Conservation (phyloP, 2,113 vertebrate genomes). For the Chloropsis cyanopogon region DNA sequence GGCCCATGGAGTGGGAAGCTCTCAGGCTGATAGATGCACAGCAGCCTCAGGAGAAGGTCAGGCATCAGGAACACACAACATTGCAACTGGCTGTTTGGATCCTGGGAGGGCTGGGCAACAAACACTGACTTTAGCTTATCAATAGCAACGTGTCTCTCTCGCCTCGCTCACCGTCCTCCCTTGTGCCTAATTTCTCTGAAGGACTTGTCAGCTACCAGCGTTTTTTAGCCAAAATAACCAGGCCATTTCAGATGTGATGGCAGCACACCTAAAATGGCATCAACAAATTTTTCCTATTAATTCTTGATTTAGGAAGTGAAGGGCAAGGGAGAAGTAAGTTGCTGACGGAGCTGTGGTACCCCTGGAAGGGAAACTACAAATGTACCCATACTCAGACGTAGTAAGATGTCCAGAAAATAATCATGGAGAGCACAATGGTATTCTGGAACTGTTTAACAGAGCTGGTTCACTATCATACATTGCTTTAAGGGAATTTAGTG, state of each 20-base stretch:
- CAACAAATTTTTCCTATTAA: neutral
- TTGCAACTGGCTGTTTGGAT: neutral
- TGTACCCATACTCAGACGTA: neutral
- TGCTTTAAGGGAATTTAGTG: neutral
- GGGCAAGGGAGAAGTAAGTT: neutral
- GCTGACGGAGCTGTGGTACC: neutral
- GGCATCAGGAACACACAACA: neutral
- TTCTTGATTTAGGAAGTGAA: neutral
- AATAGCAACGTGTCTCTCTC: neutral
- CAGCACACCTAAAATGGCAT: neutral
- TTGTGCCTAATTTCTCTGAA: neutral
- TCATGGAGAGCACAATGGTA: neutral
- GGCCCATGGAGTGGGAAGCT: neutral
- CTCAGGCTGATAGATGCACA: neutral
- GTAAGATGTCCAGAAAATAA: neutral
- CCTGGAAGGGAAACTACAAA: neutral
- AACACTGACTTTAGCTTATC: conserved; percentile 21
- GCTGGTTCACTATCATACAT: neutral
- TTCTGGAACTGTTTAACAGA: neutral
- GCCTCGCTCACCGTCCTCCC: neutral
- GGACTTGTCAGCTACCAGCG: neutral
- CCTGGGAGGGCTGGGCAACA: neutral
- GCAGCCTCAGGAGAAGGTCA: neutral
- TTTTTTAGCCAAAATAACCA: neutral
- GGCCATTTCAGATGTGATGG: neutral